Percentiles rank a stretch among this genome's conserved stretches.
Evolutionary conservation across 2,888 invertebrate genomes (phyloP).

Genomic region (Mongoloraphidia duomilia): DNA sequence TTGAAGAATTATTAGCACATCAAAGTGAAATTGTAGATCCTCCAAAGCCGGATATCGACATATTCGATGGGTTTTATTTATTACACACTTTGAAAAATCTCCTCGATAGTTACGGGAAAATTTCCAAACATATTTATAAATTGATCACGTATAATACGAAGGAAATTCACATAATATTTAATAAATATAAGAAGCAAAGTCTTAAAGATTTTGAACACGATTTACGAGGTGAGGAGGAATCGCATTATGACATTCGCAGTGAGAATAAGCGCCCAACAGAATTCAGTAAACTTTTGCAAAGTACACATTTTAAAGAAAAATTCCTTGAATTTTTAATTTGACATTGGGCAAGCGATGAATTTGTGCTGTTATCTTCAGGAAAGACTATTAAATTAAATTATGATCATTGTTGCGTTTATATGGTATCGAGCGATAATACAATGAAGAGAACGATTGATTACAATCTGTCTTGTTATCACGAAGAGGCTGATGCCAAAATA

Average conservation of each 20-base stretch:
- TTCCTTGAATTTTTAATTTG: conserved; percentile 19
- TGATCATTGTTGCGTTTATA: conserved; percentile 14
- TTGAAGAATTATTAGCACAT: conserved; percentile 13
- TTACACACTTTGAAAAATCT: conserved; percentile 16
- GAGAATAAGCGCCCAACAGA: conserved; percentile 18
- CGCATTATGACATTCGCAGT: conserved; percentile 14
- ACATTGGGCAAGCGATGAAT: conserved; percentile 15
- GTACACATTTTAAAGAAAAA: conserved; percentile 17
- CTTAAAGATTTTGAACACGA: conserved; percentile 18
- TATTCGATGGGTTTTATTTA: conserved; percentile 19
- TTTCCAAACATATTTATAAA: conserved; percentile 13
- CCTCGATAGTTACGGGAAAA: conserved; percentile 14
- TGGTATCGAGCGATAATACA: conserved; percentile 13
- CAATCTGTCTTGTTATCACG: conserved; percentile 11
- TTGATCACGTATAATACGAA: conserved; percentile 15
- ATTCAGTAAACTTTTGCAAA: conserved; percentile 18
- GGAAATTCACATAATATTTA: conserved; percentile 20
- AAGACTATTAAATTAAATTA: conserved; percentile 16
- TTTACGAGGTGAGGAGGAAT: conserved; percentile 16
- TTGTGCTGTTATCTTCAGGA: conserved; percentile 9
- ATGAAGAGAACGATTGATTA: conserved; percentile 14
- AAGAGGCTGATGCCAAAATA: conserved; percentile 19
- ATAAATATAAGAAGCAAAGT: conserved; percentile 17
- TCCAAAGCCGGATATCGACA: conserved; percentile 14
- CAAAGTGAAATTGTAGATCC: conserved; percentile 13